Base-by-base conservation (phyloP, 2,888 invertebrate species). In the Cheilosia scutellata region DNA sequence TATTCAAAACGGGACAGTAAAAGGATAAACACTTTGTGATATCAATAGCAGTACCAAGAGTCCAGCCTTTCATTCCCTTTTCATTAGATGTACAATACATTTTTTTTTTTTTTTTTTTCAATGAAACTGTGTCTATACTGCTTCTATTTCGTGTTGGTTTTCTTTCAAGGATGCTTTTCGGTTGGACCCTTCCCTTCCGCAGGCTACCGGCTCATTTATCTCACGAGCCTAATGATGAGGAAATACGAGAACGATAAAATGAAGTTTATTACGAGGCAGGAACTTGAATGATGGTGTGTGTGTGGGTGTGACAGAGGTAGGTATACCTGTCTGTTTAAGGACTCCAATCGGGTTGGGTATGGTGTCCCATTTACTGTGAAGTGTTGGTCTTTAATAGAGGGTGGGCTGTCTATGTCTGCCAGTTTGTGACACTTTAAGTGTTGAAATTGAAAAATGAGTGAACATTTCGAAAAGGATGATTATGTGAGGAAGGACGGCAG, bases 1-100 rank as follows among this genome's bases (percentile, higher is more conserved):
- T 74, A 68, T 74, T 79, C 63, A 57, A 70, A 74, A 42, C 42
- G 57, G 57, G 57, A 57, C 42, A 20, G 55, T 42, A 31, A 68
- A 78, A 57, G 78, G 57, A 74, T 74, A 74, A 83, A 79, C 82
- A 83, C 62, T 78, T 68, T 78, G 62, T 51, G 42, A 49, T 79
- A 66, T 65, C 65, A 71, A 33, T 33, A 60, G 27, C 57, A 75
- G 75, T 4, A 40, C 20, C 42, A 37, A 55, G 51, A 62, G 70
- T 60, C 40, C 57, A 58, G 77, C 77, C 70, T 51, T 71, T 53
- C 6, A 58, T 25, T 71, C 55, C 66, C 42, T 60, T 13, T 27
- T 40, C 20, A 29, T 20, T 27, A 33, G 42, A 40, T 31, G 20
- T 20, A 20, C 20, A 20, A n/a, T 42, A 55, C 31, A 20, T 42